These are phyloP conservation scores for Corbicula japonica DNA, from an alignment of 2,888 invertebrate species.

Conservation along the genomic window DNA sequence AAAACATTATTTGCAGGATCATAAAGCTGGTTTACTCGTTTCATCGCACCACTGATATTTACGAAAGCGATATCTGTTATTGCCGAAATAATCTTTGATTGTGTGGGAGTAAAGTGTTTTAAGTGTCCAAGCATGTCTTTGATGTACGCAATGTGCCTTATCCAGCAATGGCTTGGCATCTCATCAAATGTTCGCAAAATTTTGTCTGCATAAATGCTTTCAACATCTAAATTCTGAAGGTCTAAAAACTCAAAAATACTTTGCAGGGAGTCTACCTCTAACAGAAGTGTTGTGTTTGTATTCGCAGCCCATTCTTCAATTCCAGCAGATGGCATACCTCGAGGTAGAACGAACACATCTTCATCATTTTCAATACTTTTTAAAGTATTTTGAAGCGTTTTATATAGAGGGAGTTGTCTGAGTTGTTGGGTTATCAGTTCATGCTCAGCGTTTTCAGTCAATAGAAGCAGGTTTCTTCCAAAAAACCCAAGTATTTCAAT, in stretches of 20 bases:
- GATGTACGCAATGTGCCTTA: slow-evolving; percentile 11
- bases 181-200: slow-evolving; percentile 20
- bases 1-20: slow-evolving; percentile 25
- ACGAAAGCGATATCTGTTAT: slow-evolving; percentile 31
- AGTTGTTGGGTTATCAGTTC: too few species aligned
- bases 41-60: neutral
- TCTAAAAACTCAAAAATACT: slow-evolving; percentile 8
- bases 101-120: neutral
- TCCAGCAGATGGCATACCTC: slow-evolving; percentile 46
- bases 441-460: too few species aligned
- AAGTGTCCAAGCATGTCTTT: neutral
- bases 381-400: slow-evolving; percentile 13
- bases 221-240: neutral
- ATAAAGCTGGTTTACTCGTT: slow-evolving; percentile 32
- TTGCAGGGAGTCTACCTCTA: neutral
- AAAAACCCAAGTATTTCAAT: too few species aligned
- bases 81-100: slow-evolving; percentile 1
- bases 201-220: slow-evolving; percentile 9
- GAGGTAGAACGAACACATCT: slow-evolving; percentile 43
- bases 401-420: slow-evolving; percentile 37
- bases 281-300: slow-evolving; percentile 32
- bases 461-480: too few species aligned
- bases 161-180: slow-evolving; percentile 2
- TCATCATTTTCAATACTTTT: neutral
- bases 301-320: slow-evolving; percentile 45